Evolutionary conservation across 2,113 vertebrate species (phyloP), one percentile per base, ranked within the genome.

Genomic region (Ariopsis seemanni): DNA sequence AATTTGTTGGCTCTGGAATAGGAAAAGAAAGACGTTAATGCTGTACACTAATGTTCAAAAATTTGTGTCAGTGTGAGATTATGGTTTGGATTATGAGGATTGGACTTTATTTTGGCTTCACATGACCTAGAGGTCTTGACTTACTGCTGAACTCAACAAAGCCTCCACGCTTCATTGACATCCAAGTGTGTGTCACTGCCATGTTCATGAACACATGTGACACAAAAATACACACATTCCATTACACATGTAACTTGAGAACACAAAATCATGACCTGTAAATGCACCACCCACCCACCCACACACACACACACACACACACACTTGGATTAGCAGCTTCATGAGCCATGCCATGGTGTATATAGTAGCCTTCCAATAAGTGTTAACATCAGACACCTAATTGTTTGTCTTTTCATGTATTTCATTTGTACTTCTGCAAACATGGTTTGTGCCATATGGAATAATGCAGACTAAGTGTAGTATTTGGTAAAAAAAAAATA

Each of bases 171-270:
- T 82, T 18, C 18, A 69, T 53, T 85, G 34, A 27, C 63, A 72
- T 60, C 25, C 25, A 52, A 55, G 12, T 83, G 67, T 42, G 18
- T 86, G 75, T 87, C 27, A 71, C 75, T 82, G 84, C 42, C 77
- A 78, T 79, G 53, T 69, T 85, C 67, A 85, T 77, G 89, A 85
- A 86, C 84, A 87, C 63, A 79, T 85, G 86, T 72, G 75, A 83
- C 63, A 90, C 77, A 55, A 86, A 90, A 79, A 83, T 86, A 85
- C 69, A 82, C 69, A 58, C 83, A 85, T 85, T 58, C 58, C 69
- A 78, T 87, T 62, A 82, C 80, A 74, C 77, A 42, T 86, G 89
- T 88, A 90, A 90, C 72, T 30, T 42, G 84, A 90, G 89, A 88
- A 53, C 69, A 25, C 10, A 12, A 22, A 58, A 82, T 22, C 57